Evolutionary conservation across 2,888 invertebrate species (phyloP), one percentile per base, ranked within the genome.

Genomic region (Harmothoe impar): DNA sequence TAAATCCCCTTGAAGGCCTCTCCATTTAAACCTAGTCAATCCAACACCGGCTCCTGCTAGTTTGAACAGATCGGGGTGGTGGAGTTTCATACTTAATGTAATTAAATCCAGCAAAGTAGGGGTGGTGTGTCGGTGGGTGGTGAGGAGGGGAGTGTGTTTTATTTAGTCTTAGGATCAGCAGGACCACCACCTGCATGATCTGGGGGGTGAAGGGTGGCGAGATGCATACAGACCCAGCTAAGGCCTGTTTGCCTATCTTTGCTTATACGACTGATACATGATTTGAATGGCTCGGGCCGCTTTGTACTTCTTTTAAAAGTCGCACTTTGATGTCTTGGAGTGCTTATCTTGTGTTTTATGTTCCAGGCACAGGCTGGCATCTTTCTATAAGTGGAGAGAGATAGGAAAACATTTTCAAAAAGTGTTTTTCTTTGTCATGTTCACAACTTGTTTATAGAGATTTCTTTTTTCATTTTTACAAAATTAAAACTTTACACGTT

Each of bases 81-180:
- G 12, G 31, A 15, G 72, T 72, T 72, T 72, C 25, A 25, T 72
- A 72, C 72, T 72, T 72, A 72, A 72, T 3, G 72, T 72, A 72
- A 72, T 72, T 72, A 72, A 72, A 72, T 25, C 72, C 72, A n/a
- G 72, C 29, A 29, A 72, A 29, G 25, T n/a, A 17, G 72, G 29
- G 72, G 29, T 72, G 25, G 72, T 23, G 3, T 29, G 25, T 23
- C n/a, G 29, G 1, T 29, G 15, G 72, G 25, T 5, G 25, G 31
- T 7, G 72, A 72, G 72, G 29, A 3, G 3, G 25, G 31, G 29
- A 5, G 3, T 7, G 72, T 7, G 72, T 29, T 29, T 72, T 72
- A 72, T 72, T 72, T 72, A 72, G 72, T 7, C 20, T 29, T 29
- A 25, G 72, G 72, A 25, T 72, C 72, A 72, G 72, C 15, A 15